Evolutionary conservation across 1,140 invertebrate species (phyloP).

Genomic region (Lamellibrachia luymesi): DNA sequence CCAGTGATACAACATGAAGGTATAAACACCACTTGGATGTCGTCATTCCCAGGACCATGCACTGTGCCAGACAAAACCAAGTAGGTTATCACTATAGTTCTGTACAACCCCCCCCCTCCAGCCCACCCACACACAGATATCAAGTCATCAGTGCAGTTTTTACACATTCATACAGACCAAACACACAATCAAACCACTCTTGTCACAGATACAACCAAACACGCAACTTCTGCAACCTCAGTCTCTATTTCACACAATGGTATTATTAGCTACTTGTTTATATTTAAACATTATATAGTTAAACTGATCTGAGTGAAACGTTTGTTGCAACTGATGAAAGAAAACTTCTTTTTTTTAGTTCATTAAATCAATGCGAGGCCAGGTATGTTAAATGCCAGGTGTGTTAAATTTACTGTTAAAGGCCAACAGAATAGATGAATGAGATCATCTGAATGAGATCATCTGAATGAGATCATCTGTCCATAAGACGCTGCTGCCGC

Average conservation of each 20-base stretch:
- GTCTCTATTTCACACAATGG: neutral
- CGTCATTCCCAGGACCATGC: too few species aligned
- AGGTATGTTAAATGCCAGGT: neutral
- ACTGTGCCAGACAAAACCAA: too few species aligned
- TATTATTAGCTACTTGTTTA: neutral
- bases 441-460: neutral
- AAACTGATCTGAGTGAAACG: neutral
- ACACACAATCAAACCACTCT: neutral
- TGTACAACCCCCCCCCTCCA: too few species aligned
- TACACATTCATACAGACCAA: neutral
- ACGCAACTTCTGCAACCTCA: neutral
- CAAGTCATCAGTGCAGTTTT: neutral
- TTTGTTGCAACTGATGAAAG: neutral
- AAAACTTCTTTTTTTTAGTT: neutral
- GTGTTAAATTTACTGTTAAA: neutral
- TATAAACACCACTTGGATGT: too few species aligned
- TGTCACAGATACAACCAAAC: too few species aligned
- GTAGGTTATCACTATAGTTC: too few species aligned
- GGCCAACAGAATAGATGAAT: neutral
- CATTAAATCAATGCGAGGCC: neutral
- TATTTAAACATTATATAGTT: neutral
- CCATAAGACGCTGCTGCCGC: neutral
- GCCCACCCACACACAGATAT: too few species aligned
- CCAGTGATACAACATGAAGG: too few species aligned
- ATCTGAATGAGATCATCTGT: neutral